A percentile compares a stretch with the other conserved stretches of the same genome.
Conservation (phyloP, 1,140 invertebrate genomes). For the Lepidurus apus region DNA sequence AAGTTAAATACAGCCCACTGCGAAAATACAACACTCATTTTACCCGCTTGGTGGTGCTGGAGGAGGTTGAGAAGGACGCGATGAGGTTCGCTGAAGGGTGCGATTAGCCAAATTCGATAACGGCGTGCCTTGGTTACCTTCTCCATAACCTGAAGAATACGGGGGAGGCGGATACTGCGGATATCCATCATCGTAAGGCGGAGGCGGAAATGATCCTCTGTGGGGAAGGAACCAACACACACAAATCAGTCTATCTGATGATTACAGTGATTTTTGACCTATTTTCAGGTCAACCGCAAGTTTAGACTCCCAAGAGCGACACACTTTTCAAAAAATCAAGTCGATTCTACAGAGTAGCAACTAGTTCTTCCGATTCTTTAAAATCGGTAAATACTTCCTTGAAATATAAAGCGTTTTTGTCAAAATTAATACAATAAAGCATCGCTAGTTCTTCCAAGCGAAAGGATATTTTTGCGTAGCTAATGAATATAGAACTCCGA, state of each 20-base stretch:
- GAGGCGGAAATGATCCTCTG: slow-evolving; percentile 25
- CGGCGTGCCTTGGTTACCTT: slow-evolving; percentile 25
- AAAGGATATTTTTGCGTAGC: no score
- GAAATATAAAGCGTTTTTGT: no score
- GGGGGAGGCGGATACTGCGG: slow-evolving; percentile 37
- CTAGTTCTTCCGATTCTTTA: no score
- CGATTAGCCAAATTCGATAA: slow-evolving; percentile 50
- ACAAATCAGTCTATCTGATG: background rate
- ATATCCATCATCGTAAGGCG: slow-evolving; percentile 35
- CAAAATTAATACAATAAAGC: no score
- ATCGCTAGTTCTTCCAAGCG: no score
- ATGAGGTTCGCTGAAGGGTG: slow-evolving; percentile 39
- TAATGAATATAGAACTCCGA: no score
- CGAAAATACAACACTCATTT: slow-evolving; percentile 32
- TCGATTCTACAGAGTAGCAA: no score
- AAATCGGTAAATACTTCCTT: no score
- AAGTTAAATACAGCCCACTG: background rate
- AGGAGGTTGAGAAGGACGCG: slow-evolving; percentile 72
- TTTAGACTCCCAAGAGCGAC: no score
- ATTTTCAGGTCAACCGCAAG: no score
- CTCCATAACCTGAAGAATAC: slow-evolving; percentile 33
- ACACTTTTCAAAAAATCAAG: no score
- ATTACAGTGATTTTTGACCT: no score
- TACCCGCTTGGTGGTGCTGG: slow-evolving; percentile 64
- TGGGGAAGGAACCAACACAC: background rate